phyloP scores from a whole-genome alignment of 2,888 invertebrate genomes.

The Bembecia ichneumoniformis region DNA sequence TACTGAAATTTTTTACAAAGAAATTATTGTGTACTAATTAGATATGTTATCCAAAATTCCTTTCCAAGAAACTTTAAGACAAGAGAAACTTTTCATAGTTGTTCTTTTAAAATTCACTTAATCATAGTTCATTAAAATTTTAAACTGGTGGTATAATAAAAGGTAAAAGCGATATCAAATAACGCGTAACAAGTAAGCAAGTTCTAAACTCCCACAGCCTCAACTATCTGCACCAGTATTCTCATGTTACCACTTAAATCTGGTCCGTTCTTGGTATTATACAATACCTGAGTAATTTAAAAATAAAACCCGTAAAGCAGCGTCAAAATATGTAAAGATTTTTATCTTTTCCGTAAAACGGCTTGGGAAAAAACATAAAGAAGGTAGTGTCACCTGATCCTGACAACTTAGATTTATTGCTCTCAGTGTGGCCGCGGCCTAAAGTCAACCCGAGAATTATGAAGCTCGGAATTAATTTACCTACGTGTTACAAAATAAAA shows the following conservation, averaged over 20 bases:
- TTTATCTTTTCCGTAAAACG: slow-evolving; percentile 72
- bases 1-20: no score
- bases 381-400: slow-evolving; percentile 73
- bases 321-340: slow-evolving; percentile 74
- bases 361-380: slow-evolving; percentile 75
- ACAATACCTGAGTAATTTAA: slow-evolving; percentile 68
- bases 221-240: slow-evolving; percentile 1
- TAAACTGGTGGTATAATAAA: no score
- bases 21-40: no score
- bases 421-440: slow-evolving; percentile 66
- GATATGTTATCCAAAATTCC: no score
- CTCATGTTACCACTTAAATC: slow-evolving; percentile 29
- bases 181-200: neutral
- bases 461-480: slow-evolving; percentile 63
- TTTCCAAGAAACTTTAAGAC: no score
- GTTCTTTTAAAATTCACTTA: no score
- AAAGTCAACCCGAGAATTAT: slow-evolving; percentile 61
- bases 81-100: no score
- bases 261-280: slow-evolving; percentile 59
- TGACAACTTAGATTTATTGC: slow-evolving; percentile 63
- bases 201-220: neutral
- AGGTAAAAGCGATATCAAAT: neutral
- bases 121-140: no score
- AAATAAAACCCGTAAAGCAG: slow-evolving; percentile 65
- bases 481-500: slow-evolving; percentile 22